Base-by-base conservation (phyloP, 2,888 invertebrate genomes). In the Chrysopilus asiliformis region DNA sequence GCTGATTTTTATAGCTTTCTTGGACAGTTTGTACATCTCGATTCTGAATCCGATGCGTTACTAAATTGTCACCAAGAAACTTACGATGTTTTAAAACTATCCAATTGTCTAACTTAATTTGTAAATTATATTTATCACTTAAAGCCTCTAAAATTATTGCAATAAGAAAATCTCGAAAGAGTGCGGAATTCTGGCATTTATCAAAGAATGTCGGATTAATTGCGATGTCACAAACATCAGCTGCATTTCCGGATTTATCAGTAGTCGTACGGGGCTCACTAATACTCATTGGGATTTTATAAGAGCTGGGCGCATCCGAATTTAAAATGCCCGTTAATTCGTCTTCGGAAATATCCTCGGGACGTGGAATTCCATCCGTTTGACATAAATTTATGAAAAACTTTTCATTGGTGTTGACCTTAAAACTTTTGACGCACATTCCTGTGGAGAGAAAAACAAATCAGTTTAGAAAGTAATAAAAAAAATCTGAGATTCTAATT, bases 211-310 rank as follows among this genome's bases (percentile, higher is more conserved):
- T 63, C 3, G 82, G 72, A 60, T 86, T 81, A 20, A 93, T 72
- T 3, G 86, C 84, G 18, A 93, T 74, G 59, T 93, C 91, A 54
- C 81, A 85, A 0, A 76, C 84, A 39, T 74, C 73, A 24, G 80
- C 79, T 0, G 75, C 72, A 15, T 70, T 66, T 19, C 83, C 82
- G 34, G 74, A 70, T 57, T 85, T 89, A 56, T 90, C 90, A 15
- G 66, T 61, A 52, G 86, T 87, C 5, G 70, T 69, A 47, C 80
- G 76, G 4, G 82, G 74, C 53, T 81, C 80, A 0, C 89, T 89
- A 44, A 93, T 79, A 56, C 90, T 90, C 84, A 93, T 84, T 0
- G 91, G 91, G 29, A 93, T 76, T 43, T 80, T 68, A 58, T 76
- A 91, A 31, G 72, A 72, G 4, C 76, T 71, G 0, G 79, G 74